A percentile compares a stretch with the other conserved stretches of the same genome.
phyloP scores from a whole-genome alignment of 2,113 vertebrate genomes.

The Eolophus roseicapilla region DNA sequence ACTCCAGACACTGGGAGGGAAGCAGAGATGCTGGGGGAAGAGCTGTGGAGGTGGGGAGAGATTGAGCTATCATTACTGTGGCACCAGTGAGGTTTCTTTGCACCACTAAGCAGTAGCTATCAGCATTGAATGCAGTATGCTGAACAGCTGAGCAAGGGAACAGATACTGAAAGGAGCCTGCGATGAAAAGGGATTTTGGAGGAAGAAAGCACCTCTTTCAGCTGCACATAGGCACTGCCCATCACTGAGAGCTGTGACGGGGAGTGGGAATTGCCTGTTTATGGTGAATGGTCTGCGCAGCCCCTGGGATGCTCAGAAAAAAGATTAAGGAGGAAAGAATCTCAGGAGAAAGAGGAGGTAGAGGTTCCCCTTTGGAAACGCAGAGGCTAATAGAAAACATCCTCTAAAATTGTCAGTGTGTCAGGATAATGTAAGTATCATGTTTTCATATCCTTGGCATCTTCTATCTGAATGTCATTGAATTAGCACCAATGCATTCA shows the following conservation, averaged over 20 bases:
- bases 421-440: slow-evolving; percentile 36
- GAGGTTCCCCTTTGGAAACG: not conserved
- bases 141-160: not conserved
- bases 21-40: not conserved
- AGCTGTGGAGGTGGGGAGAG: slow-evolving; percentile 52
- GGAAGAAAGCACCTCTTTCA: not conserved
- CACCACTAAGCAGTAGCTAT: not conserved
- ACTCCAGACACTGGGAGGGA: not conserved
- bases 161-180: not conserved
- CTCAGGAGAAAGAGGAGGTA: not conserved
- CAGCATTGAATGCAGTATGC: not conserved
- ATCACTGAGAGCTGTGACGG: not conserved
- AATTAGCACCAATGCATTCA: not conserved
- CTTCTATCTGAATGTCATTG: not conserved
- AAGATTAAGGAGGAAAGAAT: slow-evolving; percentile 11
- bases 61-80: slow-evolving; percentile 25
- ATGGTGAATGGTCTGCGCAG: not conserved
- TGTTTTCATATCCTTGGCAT: not conserved
- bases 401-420: slow-evolving; percentile 6
- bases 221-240: not conserved
- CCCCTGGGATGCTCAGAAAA: slow-evolving; percentile 9
- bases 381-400: slow-evolving; percentile 19
- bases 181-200: not conserved
- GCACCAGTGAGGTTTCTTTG: slow-evolving; percentile 24
- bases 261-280: not conserved